Evolutionary conservation across 2,797 vertebrate species (phyloP).

Genomic region (Propithecus perrieri): DNA sequence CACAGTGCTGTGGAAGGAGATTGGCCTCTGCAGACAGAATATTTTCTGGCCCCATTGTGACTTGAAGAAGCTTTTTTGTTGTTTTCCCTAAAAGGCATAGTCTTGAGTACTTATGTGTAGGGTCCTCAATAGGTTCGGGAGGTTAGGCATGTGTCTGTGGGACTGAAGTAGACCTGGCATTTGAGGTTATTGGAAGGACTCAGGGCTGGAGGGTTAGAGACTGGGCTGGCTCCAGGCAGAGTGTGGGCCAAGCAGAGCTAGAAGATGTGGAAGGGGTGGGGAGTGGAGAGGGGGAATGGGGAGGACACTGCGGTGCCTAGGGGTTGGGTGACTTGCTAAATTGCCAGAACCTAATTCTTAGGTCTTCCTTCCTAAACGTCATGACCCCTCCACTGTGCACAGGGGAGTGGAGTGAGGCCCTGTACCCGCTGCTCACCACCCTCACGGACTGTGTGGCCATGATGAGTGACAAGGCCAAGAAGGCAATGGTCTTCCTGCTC

Average conservation of each 20-base stretch:
- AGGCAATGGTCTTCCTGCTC: constrained; percentile 97
- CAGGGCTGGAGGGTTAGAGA: background rate
- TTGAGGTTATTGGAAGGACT: background rate
- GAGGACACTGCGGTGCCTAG: background rate
- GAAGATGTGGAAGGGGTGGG: too few species aligned
- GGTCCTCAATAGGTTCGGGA: background rate
- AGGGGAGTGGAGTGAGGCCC: constrained; percentile 98
- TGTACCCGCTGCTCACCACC: constrained; percentile 95
- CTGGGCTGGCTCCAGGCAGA: background rate
- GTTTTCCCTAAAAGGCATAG: background rate
- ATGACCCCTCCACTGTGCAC: background rate
- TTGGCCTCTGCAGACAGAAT: background rate
- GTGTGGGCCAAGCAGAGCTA: background rate
- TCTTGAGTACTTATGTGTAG: background rate
- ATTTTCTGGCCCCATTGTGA: background rate
- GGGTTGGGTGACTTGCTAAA: background rate
- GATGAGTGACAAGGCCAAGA: constrained; percentile 99
- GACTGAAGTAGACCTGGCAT: background rate
- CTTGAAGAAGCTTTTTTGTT: background rate
- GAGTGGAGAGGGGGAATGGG: background rate
- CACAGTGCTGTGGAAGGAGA: background rate
- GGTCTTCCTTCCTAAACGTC: constrained; percentile 16
- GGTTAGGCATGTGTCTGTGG: background rate
- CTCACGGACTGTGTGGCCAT: constrained; percentile 96
- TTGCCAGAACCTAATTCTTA: background rate